phyloP scores from a whole-genome alignment of 2,113 vertebrate species.

The Calyptomena viridis region DNA sequence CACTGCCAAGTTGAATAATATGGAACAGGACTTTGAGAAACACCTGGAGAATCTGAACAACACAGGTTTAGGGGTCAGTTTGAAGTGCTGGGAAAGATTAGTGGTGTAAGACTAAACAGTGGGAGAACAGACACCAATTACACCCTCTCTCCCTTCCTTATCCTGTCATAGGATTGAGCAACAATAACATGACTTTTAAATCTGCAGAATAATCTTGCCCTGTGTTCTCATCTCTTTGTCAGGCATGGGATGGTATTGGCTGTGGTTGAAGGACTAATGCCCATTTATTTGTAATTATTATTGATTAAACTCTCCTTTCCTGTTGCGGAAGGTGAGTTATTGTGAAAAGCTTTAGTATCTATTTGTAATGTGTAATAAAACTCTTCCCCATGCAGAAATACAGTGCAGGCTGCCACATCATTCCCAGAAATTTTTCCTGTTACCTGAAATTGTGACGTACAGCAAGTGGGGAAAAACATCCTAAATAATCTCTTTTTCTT shows the following conservation, averaged over 20 bases:
- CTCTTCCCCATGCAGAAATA: background rate
- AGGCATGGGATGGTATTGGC: background rate
- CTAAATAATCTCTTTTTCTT: background rate
- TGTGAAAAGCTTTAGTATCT: background rate
- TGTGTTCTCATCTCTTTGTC: background rate
- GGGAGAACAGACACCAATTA: background rate
- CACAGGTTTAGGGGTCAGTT: background rate
- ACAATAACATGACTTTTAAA: background rate
- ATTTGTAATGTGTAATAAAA: background rate
- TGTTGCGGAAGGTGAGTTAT: background rate
- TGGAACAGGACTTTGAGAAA: background rate
- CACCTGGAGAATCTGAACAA: background rate
- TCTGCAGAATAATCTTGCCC: background rate
- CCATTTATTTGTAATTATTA: background rate
- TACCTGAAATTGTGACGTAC: background rate
- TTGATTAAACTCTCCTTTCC: background rate
- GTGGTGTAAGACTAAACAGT: background rate
- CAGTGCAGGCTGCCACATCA: background rate
- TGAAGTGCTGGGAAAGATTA: background rate
- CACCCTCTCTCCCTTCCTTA: background rate
- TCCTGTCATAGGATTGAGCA: background rate
- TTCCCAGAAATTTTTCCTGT: background rate
- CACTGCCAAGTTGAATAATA: background rate
- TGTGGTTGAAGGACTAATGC: background rate
- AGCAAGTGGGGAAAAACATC: background rate